These are phyloP conservation scores for Calidris pygmaea DNA, from an alignment of 2,113 vertebrate species.

Conservation along the genomic window DNA sequence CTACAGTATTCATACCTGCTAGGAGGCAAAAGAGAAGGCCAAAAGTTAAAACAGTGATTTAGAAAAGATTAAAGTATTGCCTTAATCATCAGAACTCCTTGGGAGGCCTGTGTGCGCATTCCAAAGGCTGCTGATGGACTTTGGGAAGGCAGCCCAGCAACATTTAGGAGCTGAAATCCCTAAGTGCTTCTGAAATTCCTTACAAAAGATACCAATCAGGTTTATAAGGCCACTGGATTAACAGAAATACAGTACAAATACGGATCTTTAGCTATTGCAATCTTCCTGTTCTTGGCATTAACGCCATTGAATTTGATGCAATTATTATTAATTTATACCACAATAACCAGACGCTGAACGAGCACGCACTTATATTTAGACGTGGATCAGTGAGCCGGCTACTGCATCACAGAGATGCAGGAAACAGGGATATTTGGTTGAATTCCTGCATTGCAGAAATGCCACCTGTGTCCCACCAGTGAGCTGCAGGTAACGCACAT, in stretches of 20 bases:
- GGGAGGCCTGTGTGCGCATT: not conserved
- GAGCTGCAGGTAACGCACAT: not conserved
- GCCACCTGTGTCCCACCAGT: not conserved
- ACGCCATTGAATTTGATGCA: not conserved
- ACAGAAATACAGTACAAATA: not conserved
- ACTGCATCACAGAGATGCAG: not conserved
- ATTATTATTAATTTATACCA: conserved; percentile 2
- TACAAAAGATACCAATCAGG: not conserved
- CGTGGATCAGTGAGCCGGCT: not conserved
- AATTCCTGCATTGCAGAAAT: not conserved
- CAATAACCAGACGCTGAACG: not conserved
- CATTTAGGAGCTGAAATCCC: not conserved
- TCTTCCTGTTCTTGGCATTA: not conserved
- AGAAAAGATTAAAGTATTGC: not conserved
- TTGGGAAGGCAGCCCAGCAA: conserved; percentile 26
- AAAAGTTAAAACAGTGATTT: not conserved
- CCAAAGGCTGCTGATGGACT: not conserved
- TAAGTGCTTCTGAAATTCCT: not conserved
- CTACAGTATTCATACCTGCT: not conserved
- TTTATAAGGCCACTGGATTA: not conserved
- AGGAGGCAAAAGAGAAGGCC: not conserved
- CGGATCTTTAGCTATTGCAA: not conserved
- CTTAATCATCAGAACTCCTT: not conserved
- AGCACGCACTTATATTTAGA: not conserved
- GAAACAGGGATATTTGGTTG: not conserved